These are phyloP conservation scores for Perognathus longimembris DNA, from an alignment of 2,113 vertebrate genomes.

Conservation along the genomic window DNA sequence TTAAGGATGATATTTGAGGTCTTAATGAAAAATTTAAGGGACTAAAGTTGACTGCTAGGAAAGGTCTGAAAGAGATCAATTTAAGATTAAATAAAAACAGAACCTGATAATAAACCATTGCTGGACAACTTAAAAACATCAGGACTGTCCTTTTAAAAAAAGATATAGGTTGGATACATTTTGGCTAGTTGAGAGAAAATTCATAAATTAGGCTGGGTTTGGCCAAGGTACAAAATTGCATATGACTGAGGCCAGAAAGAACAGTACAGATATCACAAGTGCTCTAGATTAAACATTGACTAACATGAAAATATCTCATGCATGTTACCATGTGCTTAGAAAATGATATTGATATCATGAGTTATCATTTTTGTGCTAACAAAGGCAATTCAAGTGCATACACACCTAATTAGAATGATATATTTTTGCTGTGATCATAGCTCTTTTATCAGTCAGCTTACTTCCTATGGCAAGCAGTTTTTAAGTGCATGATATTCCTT, in stretches of 20 bases:
- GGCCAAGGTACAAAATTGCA: background rate
- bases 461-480: background rate
- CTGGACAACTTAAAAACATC: background rate
- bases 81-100: background rate
- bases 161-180: background rate
- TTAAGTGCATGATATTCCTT: background rate
- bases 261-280: background rate
- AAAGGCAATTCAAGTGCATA: background rate
- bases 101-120: background rate
- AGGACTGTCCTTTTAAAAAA: background rate
- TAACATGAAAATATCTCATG: background rate
- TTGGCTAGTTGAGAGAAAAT: background rate
- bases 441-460: background rate
- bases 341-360: background rate
- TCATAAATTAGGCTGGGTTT: background rate
- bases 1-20: background rate
- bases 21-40: background rate
- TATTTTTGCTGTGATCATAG: background rate
- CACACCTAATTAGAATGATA: background rate
- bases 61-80: background rate
- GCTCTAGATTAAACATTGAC: background rate
- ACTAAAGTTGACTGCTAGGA: background rate
- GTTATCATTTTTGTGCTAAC: conserved; percentile 15
- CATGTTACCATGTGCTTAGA: background rate
- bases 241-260: background rate